Percentiles rank a stretch among this genome's conserved stretches.
Evolutionary conservation across 2,888 invertebrate genomes (phyloP).

Genomic region (Drosophila fungiperda): DNA sequence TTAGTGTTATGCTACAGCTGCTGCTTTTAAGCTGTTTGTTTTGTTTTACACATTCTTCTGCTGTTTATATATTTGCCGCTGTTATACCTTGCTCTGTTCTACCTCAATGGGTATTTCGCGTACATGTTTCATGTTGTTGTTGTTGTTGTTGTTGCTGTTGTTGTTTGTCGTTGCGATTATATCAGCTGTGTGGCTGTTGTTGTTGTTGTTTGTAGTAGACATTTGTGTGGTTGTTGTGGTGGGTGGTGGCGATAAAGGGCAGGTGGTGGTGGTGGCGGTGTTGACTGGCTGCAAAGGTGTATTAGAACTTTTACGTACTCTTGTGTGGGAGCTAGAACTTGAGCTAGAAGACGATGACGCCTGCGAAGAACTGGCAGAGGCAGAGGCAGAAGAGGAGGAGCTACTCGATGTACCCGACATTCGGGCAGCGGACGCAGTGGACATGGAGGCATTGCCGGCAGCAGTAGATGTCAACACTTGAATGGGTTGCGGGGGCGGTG

Average conservation of each 20-base stretch:
- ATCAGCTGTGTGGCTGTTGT: slow-evolving; percentile 35
- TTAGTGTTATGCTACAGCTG: background rate
- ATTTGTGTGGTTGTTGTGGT: slow-evolving; percentile 10
- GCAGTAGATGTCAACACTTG: slow-evolving; percentile 66
- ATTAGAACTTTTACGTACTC: slow-evolving; percentile 83
- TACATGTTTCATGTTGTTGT: slow-evolving; percentile 69
- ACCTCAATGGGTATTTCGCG: slow-evolving; percentile 85
- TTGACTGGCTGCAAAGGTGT: slow-evolving; percentile 75
- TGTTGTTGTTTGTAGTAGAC: slow-evolving; percentile 21
- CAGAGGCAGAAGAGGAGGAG: slow-evolving; percentile 49
- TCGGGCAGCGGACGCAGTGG: slow-evolving; percentile 61
- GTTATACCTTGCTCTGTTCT: slow-evolving; percentile 83
- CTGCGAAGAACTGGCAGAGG: slow-evolving; percentile 58
- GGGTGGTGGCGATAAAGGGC: slow-evolving; percentile 31
- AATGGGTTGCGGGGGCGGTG: slow-evolving; percentile 82
- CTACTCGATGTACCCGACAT: slow-evolving; percentile 50
- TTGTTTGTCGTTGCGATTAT: slow-evolving; percentile 56
- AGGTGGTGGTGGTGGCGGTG: slow-evolving; percentile 49
- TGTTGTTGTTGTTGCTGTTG: slow-evolving; percentile 61
- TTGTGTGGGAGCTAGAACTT: slow-evolving; percentile 70
- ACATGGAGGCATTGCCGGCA: slow-evolving; percentile 40
- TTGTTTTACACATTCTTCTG: background rate
- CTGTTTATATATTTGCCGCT: slow-evolving; percentile 3
- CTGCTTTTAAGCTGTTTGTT: background rate
- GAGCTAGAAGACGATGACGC: slow-evolving; percentile 73